Evolutionary conservation across 1,140 invertebrate species (phyloP).

Genomic region (Araneus ventricosus): DNA sequence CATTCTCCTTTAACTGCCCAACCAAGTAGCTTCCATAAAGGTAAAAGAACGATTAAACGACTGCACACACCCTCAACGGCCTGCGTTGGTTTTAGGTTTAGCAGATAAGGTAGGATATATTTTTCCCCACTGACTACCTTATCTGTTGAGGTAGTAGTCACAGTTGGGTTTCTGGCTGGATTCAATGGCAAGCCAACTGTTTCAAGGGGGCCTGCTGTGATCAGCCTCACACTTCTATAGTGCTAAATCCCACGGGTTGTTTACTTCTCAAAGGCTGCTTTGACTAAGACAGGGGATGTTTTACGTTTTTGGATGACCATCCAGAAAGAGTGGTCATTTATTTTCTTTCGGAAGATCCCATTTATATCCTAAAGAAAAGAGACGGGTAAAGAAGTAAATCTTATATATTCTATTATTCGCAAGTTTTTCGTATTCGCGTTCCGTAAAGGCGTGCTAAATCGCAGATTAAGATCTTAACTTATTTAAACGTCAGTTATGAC

Average conservation of each 20-base stretch:
- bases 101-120: slow-evolving; percentile 43
- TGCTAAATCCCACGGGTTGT: slow-evolving; percentile 45
- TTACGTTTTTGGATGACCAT: not conserved
- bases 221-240: slow-evolving; percentile 46
- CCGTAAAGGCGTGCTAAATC: not conserved
- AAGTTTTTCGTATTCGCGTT: not conserved
- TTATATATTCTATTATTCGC: not conserved
- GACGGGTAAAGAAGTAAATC: not conserved
- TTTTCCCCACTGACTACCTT: slow-evolving; percentile 22
- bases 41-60: slow-evolving; percentile 61
- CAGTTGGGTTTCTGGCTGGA: slow-evolving; percentile 46
- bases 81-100: not conserved
- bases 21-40: slow-evolving; percentile 44
- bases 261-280: not conserved
- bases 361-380: not conserved
- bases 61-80: slow-evolving; percentile 27
- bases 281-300: not conserved
- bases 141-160: slow-evolving; percentile 50
- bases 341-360: not conserved
- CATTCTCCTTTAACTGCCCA: slow-evolving; percentile 49
- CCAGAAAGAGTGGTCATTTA: not conserved
- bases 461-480: not conserved
- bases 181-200: slow-evolving; percentile 33
- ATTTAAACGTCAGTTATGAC: no score
- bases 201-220: slow-evolving; percentile 17